Evolutionary conservation across 2,888 invertebrate genomes (phyloP).

Genomic region (Harpagoxenus sublaevis): DNA sequence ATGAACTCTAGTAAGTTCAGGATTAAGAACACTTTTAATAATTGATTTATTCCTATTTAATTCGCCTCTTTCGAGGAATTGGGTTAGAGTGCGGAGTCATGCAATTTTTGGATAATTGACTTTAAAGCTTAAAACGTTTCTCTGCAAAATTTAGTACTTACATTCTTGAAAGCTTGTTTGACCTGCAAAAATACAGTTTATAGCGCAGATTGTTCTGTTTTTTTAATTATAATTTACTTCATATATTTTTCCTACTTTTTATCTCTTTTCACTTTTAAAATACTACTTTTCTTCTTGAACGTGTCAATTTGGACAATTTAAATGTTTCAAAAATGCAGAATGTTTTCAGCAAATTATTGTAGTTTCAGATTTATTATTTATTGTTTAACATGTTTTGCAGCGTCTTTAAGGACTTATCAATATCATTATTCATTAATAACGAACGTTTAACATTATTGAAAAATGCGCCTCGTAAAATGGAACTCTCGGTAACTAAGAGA

Average conservation of each 20-base stretch:
- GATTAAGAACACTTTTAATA: slow-evolving; percentile 26
- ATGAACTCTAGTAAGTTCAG: neutral
- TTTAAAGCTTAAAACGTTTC: slow-evolving; percentile 26
- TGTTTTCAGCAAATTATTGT: neutral
- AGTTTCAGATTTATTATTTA: neutral
- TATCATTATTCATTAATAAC: slow-evolving; percentile 21
- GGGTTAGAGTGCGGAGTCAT: slow-evolving; percentile 23
- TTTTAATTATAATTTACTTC: slow-evolving; percentile 14
- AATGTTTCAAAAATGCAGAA: neutral
- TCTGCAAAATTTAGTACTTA: slow-evolving; percentile 31
- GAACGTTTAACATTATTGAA: slow-evolving; percentile 23
- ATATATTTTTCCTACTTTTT: neutral
- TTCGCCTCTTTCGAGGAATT: neutral
- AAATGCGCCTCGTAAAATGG: slow-evolving; percentile 2
- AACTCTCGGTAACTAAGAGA: slow-evolving; percentile 37
- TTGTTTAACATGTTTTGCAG: neutral
- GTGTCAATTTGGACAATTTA: neutral
- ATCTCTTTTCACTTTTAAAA: neutral
- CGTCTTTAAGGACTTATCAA: neutral
- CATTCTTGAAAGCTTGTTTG: slow-evolving; percentile 14
- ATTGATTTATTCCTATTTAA: slow-evolving; percentile 38
- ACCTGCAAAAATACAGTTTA: slow-evolving; percentile 13
- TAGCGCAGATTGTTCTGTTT: neutral
- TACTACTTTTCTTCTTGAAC: neutral
- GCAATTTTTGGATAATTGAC: slow-evolving; percentile 43